A percentile compares a stretch with the other conserved stretches of the same genome.
These are phyloP conservation scores for Crotalus horridus DNA, from an alignment of 2,113 vertebrate genomes.

Conservation along the genomic window DNA sequence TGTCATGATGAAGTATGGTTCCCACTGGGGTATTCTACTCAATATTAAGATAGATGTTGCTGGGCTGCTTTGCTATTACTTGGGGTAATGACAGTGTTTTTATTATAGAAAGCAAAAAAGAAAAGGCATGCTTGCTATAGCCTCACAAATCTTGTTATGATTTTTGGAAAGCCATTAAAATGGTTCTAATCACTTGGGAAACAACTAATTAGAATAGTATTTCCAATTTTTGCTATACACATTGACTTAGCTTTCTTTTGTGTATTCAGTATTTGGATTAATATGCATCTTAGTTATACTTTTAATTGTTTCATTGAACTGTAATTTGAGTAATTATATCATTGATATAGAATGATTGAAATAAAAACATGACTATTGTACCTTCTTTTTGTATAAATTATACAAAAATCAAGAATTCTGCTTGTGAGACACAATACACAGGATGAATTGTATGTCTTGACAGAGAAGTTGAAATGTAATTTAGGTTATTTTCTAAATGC, in stretches of 20 bases:
- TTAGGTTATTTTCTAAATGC: background rate
- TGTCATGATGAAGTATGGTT: background rate
- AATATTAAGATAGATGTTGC: background rate
- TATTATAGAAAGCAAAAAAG: background rate
- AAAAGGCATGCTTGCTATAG: background rate
- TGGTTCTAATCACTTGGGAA: background rate
- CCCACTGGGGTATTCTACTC: background rate
- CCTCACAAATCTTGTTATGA: background rate
- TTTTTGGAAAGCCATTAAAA: background rate
- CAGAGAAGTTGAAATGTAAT: constrained; percentile 2
- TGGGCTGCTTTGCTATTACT: background rate
- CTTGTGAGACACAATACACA: background rate
- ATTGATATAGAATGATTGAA: background rate
- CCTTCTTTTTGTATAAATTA: constrained; percentile 18
- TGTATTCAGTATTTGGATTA: background rate
- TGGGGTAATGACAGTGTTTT: background rate
- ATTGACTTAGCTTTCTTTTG: background rate
- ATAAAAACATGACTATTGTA: background rate
- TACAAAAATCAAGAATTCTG: background rate
- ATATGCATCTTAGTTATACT: background rate
- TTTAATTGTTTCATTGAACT: background rate
- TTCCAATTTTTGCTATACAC: background rate
- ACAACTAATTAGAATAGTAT: background rate
- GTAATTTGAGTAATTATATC: background rate
- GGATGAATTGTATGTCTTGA: background rate